Evolutionary conservation across 2,888 invertebrate genomes (phyloP).

Genomic region (Magallana nippona): DNA sequence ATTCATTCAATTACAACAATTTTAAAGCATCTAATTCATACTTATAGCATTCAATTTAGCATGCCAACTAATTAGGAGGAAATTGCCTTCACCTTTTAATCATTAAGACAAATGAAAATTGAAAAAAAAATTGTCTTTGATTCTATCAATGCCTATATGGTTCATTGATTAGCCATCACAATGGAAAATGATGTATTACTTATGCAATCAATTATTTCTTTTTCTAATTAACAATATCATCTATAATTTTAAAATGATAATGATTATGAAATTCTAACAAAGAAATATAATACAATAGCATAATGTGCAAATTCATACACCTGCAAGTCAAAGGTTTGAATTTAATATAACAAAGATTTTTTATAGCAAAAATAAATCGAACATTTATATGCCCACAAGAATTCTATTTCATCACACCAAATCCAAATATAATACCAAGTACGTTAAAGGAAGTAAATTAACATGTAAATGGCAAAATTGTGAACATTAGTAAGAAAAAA

Average conservation of each 20-base stretch:
- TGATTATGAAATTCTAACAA: conserved; percentile 16
- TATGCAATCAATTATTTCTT: not conserved
- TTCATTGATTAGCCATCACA: conserved; percentile 9
- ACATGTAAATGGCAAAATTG: conserved; percentile 27
- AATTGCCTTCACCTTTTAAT: conserved; percentile 25
- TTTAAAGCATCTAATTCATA: conserved; percentile 32
- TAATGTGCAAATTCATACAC: conserved; percentile 6
- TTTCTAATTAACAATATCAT: conserved; percentile 1
- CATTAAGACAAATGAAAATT: not conserved
- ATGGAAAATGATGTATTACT: not conserved
- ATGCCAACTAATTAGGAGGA: conserved; percentile 20
- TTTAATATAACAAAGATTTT: not conserved
- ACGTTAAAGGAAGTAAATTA: conserved; percentile 16
- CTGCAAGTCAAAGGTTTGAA: conserved; percentile 5
- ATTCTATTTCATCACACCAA: conserved; percentile 6
- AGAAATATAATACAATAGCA: not conserved
- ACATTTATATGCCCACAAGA: not conserved
- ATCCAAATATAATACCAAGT: conserved; percentile 22
- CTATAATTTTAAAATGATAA: not conserved
- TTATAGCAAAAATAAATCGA: not conserved
- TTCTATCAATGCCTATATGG: not conserved
- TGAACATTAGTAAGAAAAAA: conserved; percentile 32
- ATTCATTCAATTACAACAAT: conserved; percentile 32
- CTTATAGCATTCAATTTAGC: conserved; percentile 20
- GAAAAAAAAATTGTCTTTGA: not conserved